Percentiles rank a stretch among this genome's conserved stretches.
phyloP scores from a whole-genome alignment of 2,113 vertebrate species.

The Rhombomys opimus region DNA sequence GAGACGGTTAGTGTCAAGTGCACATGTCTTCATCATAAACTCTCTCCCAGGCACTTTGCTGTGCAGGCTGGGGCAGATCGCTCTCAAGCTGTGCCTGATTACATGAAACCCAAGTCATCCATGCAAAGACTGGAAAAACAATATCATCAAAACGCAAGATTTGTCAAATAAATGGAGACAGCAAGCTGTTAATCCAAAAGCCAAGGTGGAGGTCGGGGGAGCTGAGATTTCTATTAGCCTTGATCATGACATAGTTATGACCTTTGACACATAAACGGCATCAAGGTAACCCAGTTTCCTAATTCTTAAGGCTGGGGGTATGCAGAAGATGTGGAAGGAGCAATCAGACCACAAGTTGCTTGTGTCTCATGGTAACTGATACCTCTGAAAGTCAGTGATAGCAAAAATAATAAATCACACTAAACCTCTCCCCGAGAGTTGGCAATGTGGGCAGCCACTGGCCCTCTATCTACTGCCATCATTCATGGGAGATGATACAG shows the following conservation, averaged over 20 bases:
- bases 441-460: neutral
- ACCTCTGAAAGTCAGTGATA: conserved; percentile 49
- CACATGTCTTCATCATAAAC: conserved; percentile 51
- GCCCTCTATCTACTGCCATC: neutral
- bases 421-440: neutral
- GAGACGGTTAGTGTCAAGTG: conserved; percentile 32
- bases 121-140: neutral
- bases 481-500: neutral
- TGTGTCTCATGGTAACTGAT: neutral
- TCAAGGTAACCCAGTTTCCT: neutral
- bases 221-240: conserved; percentile 9
- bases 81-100: conserved; percentile 70
- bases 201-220: conserved; percentile 2
- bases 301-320: neutral
- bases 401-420: conserved; percentile 31
- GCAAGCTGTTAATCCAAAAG: conserved; percentile 54
- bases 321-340: neutral
- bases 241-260: neutral
- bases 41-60: conserved; percentile 53
- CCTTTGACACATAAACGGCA: neutral
- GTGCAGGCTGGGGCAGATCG: neutral
- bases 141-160: conserved; percentile 34
- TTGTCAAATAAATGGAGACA: conserved; percentile 21
- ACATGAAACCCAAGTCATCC: conserved; percentile 65
- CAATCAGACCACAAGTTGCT: neutral